These are phyloP conservation scores for Chironomus riparius DNA, from an alignment of 2,888 invertebrate genomes.

Conservation along the genomic window DNA sequence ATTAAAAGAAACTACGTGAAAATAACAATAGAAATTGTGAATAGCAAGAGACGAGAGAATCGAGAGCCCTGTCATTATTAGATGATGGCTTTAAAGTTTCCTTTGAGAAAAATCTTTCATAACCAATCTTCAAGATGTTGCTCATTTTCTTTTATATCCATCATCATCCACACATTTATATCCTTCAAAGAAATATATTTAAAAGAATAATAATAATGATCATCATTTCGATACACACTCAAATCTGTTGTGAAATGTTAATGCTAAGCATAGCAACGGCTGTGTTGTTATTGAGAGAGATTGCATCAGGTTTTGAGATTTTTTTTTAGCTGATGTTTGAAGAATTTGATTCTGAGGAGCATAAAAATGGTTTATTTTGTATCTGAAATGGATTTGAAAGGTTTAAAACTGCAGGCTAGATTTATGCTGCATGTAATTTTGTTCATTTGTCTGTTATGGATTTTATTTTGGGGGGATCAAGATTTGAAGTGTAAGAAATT, in stretches of 20 bases:
- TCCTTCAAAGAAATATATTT: neutral
- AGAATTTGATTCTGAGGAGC: too few species aligned
- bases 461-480: too few species aligned
- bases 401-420: too few species aligned
- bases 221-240: neutral
- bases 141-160: neutral
- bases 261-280: neutral
- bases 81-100: constrained; percentile 22
- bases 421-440: too few species aligned
- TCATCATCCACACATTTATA: neutral
- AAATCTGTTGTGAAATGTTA: neutral
- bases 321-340: too few species aligned
- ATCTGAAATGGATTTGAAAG: too few species aligned
- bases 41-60: neutral
- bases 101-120: neutral
- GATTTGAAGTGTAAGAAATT: too few species aligned
- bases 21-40: constrained; percentile 2
- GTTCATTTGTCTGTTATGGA: too few species aligned
- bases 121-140: constrained; percentile 20
- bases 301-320: too few species aligned
- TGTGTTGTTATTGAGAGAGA: too few species aligned
- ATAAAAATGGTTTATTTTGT: too few species aligned
- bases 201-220: neutral
- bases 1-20: neutral
- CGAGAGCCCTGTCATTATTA: constrained; percentile 18